Conservation (phyloP, 2,797 vertebrate genomes). For the Poeciliopsis turneri region DNA sequence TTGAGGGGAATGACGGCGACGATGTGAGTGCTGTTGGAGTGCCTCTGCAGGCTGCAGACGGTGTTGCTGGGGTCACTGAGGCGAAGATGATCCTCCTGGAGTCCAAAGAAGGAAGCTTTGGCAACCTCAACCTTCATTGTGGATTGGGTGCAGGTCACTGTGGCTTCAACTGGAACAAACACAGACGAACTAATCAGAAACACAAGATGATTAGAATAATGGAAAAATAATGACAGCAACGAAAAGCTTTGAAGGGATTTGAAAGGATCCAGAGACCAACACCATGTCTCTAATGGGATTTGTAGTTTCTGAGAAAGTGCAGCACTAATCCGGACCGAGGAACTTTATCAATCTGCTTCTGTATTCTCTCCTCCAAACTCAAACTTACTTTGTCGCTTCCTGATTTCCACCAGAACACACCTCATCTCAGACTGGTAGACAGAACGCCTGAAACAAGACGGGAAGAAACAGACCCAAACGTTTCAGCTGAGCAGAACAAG, state of each 20-base stretch:
- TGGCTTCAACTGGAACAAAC: slow-evolving; percentile 1
- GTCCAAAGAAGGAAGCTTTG: slow-evolving; percentile 47
- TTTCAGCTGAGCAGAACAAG: not conserved
- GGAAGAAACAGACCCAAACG: not conserved
- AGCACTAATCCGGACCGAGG: not conserved
- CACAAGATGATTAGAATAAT: not conserved
- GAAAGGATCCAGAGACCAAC: not conserved
- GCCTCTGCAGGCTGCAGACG: slow-evolving; percentile 50
- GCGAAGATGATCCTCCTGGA: slow-evolving; percentile 58
- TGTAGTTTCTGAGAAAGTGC: not conserved
- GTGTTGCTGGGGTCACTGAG: slow-evolving; percentile 68
- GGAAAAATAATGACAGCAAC: not conserved
- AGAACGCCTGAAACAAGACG: not conserved
- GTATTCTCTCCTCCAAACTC: not conserved
- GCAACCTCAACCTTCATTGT: slow-evolving; percentile 66
- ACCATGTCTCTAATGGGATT: not conserved
- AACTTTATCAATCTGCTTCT: not conserved
- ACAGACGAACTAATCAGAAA: not conserved
- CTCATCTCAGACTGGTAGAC: slow-evolving; percentile 14
- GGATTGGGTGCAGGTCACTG: slow-evolving; percentile 32
- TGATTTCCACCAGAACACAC: slow-evolving; percentile 3
- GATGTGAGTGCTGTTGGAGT: slow-evolving; percentile 73
- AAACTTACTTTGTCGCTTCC: slow-evolving; percentile 1
- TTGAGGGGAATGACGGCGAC: slow-evolving; percentile 67
- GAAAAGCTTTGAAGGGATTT: not conserved